These are phyloP conservation scores for Neotoma lepida DNA, from an alignment of 2,113 vertebrate species.

Conservation along the genomic window DNA sequence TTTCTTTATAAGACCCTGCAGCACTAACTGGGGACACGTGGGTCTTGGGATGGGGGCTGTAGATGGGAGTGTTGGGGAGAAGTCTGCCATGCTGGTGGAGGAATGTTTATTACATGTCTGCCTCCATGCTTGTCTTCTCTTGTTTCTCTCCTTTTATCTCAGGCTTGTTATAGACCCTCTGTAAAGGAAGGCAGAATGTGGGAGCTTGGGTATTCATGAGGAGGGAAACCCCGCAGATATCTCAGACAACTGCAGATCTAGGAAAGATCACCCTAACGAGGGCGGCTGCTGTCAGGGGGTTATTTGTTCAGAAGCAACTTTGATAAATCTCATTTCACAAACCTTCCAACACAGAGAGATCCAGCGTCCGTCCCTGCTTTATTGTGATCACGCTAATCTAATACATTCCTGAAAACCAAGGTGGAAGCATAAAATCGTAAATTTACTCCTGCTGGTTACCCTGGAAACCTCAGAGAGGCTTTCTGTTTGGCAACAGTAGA, in stretches of 20 bases:
- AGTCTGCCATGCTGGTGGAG: accelerated
- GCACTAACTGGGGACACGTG: not conserved
- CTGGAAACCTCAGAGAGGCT: slow-evolving; percentile 28
- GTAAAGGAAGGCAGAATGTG: not conserved
- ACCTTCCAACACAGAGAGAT: not conserved
- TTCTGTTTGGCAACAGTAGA: not conserved
- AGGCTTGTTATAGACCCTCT: not conserved
- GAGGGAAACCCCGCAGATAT: not conserved
- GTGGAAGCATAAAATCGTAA: not conserved
- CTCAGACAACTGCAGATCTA: not conserved
- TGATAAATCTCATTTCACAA: not conserved
- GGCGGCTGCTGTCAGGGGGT: not conserved
- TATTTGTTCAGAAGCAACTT: slow-evolving; percentile 30
- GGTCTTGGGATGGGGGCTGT: not conserved
- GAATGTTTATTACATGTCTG: not conserved
- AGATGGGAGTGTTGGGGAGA: too few relatives aligned
- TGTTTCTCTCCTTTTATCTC: not conserved
- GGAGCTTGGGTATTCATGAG: not conserved
- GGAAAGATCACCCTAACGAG: not conserved
- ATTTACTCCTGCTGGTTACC: not conserved
- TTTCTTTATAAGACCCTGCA: not conserved
- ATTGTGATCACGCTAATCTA: not conserved
- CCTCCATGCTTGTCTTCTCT: not conserved
- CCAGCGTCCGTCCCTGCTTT: not conserved
- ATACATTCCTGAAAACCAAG: slow-evolving; percentile 21